Percentiles rank a stretch among this genome's conserved stretches.
phyloP scores from a whole-genome alignment of 2,113 vertebrate genomes.

The Etheostoma spectabile region DNA sequence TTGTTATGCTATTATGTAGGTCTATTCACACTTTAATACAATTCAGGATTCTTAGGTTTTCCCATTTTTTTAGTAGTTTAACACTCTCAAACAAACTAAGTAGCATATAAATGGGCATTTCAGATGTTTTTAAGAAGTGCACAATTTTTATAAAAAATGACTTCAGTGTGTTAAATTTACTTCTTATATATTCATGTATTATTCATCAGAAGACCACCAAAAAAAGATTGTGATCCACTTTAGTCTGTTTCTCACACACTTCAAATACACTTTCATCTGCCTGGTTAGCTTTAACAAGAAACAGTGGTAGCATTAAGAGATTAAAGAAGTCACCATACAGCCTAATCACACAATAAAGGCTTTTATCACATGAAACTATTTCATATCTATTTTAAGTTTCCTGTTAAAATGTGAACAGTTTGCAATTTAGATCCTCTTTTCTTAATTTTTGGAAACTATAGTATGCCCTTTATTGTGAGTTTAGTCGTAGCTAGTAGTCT shows the following conservation, averaged over 20 bases:
- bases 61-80: not conserved
- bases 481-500: not conserved
- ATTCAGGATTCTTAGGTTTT: conserved; percentile 11
- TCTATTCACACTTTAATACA: not conserved
- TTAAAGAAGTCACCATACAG: not conserved
- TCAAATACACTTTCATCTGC: not conserved
- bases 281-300: not conserved
- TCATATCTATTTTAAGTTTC: not conserved
- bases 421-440: not conserved
- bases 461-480: too few species aligned
- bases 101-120: not conserved
- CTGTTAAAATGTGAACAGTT: not conserved
- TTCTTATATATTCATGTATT: not conserved
- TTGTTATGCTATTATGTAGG: not conserved
- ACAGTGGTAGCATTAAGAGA: not conserved
- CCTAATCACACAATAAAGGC: not conserved
- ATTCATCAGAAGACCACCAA: not conserved
- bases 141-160: not conserved
- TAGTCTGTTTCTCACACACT: not conserved
- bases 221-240: not conserved
- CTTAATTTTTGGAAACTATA: not conserved
- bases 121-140: not conserved
- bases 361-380: not conserved
- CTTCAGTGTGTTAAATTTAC: not conserved
- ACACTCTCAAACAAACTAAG: not conserved